These are phyloP conservation scores for Gorsachius goisagi DNA, from an alignment of 2,113 vertebrate genomes.

Conservation along the genomic window DNA sequence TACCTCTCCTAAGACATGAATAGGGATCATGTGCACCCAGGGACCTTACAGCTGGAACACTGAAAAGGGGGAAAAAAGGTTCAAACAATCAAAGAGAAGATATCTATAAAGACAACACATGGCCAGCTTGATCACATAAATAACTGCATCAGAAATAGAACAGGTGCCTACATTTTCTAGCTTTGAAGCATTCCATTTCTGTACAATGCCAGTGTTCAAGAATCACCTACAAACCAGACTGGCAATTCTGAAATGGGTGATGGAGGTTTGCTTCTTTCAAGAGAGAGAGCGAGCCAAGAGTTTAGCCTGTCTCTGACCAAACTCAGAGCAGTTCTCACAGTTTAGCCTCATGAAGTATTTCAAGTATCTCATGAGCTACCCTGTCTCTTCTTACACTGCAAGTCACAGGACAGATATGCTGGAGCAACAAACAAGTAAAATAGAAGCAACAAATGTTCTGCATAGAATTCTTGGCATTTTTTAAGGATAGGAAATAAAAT, in stretches of 20 bases:
- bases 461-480: background rate
- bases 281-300: background rate
- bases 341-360: conserved; percentile 4
- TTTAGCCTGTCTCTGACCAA: background rate
- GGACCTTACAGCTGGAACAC: background rate
- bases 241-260: background rate
- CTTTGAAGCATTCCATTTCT: background rate
- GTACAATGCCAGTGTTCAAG: background rate
- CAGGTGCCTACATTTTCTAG: accelerated
- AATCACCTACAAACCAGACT: background rate
- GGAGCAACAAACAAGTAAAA: background rate
- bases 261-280: background rate
- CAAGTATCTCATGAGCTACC: background rate
- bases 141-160: background rate
- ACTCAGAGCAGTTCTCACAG: background rate
- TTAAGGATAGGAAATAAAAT: background rate
- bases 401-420: background rate
- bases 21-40: accelerated
- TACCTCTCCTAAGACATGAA: background rate
- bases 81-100: background rate
- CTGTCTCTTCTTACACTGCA: background rate
- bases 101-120: background rate
- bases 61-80: accelerated
- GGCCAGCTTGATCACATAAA: background rate
- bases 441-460: background rate